A percentile compares a stretch with the other conserved stretches of the same genome.
Evolutionary conservation across 2,113 vertebrate genomes (phyloP).

Genomic region (Nycticorax nycticorax): DNA sequence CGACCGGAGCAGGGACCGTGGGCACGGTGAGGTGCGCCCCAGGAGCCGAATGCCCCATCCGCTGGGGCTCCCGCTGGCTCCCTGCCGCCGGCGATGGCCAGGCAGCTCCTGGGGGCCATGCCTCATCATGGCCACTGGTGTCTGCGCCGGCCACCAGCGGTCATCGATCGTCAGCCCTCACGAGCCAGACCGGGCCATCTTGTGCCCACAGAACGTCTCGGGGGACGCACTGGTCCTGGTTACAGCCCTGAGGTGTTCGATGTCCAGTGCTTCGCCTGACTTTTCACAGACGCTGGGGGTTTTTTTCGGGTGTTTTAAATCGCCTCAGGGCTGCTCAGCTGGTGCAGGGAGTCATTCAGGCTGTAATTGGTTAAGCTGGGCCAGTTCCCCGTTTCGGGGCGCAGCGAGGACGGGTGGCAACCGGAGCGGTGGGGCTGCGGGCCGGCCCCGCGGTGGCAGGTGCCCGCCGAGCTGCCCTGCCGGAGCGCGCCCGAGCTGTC

Average conservation of each 20-base stretch:
- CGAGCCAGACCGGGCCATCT: not conserved
- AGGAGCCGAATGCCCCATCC: rapidly evolving
- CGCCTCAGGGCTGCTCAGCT: not conserved
- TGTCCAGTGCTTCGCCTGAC: not conserved
- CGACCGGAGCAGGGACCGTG: not conserved
- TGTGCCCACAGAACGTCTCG: rapidly evolving
- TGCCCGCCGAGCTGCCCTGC: not conserved
- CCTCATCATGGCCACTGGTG: not conserved
- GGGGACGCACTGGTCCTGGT: not conserved
- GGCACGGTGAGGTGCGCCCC: rapidly evolving
- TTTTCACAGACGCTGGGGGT: too few species aligned
- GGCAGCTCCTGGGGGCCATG: not conserved
- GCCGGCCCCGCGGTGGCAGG: not conserved
- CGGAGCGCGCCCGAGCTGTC: not conserved
- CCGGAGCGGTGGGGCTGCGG: not conserved
- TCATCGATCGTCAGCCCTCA: not conserved
- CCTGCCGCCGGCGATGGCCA: not conserved
- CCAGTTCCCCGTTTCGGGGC: not conserved
- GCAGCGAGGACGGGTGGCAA: not conserved
- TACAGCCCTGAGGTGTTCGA: not conserved
- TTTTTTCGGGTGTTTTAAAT: not conserved
- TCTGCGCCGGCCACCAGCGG: not conserved
- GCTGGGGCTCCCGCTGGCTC: not conserved
- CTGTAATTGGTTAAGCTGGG: not conserved
- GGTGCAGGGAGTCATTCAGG: not conserved